These are phyloP conservation scores for Ligdia adustata DNA, from an alignment of 2,888 invertebrate genomes.

Conservation along the genomic window DNA sequence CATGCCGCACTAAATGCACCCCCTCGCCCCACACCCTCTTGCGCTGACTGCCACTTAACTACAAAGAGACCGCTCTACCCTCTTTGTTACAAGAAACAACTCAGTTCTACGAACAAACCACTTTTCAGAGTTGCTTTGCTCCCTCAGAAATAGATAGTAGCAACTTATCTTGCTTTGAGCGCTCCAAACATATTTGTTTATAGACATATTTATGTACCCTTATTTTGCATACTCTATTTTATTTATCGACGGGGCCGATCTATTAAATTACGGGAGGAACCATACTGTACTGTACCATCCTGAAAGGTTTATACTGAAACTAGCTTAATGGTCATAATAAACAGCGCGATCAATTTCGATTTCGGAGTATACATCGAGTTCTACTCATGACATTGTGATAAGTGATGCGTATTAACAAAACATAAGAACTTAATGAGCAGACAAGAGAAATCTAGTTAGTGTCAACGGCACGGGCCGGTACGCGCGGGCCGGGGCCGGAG, in stretches of 20 bases:
- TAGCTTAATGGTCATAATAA: too few species aligned
- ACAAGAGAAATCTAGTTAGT: conserved; percentile 45
- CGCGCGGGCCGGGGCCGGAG: conserved; percentile 43
- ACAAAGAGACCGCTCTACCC: conserved; percentile 81
- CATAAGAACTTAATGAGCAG: conserved; percentile 33
- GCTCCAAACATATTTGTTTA: conserved; percentile 25
- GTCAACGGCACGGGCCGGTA: conserved; percentile 48
- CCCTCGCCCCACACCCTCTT: conserved; percentile 53
- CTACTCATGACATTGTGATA: too few species aligned
- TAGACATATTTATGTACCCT: conserved; percentile 17
- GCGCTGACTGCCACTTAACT: conserved; percentile 73
- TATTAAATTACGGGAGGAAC: conserved; percentile 10
- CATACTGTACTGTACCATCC: conserved; percentile 5
- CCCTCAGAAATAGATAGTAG: conserved; percentile 58
- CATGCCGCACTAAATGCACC: conserved; percentile 76
- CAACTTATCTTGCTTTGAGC: conserved; percentile 46
- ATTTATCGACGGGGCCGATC: conserved; percentile 3
- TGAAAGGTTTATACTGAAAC: too few species aligned
- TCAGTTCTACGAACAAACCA: conserved; percentile 64
- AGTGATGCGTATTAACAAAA: conserved; percentile 15
- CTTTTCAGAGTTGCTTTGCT: conserved; percentile 67
- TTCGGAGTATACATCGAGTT: too few species aligned
- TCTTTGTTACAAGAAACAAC: conserved; percentile 81
- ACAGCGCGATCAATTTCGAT: too few species aligned
- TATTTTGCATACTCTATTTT: conserved; percentile 18